Percentiles rank a stretch among this genome's conserved stretches.
These are phyloP conservation scores for Macropodus opercularis DNA, from an alignment of 2,797 vertebrate species.

Conservation along the genomic window DNA sequence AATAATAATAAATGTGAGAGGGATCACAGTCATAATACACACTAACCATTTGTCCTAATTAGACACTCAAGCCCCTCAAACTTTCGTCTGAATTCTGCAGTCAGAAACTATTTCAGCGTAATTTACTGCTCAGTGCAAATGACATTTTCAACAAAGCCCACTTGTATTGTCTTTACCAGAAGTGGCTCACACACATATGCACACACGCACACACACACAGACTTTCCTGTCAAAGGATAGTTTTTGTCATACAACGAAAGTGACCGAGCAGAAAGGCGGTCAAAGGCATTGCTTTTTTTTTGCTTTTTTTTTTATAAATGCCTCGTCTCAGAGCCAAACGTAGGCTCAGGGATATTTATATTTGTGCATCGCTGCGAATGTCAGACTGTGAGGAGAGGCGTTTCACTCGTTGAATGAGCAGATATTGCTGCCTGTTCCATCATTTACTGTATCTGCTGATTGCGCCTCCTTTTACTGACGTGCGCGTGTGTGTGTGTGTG, in stretches of 20 bases:
- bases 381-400: constrained; percentile 1
- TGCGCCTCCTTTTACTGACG: constrained; percentile 18
- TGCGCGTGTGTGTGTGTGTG: neutral
- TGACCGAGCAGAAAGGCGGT: constrained; percentile 26
- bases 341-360: neutral
- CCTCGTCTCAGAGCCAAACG: neutral
- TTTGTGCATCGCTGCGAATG: neutral
- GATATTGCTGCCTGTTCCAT: constrained; percentile 14
- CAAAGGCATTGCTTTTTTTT: constrained; percentile 27
- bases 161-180: constrained; percentile 71
- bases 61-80: constrained; percentile 48
- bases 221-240: constrained; percentile 62
- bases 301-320: constrained; percentile 7
- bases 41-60: constrained; percentile 38
- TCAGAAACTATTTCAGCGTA: constrained; percentile 16
- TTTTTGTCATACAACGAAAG: constrained; percentile 44
- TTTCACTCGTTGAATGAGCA: constrained; percentile 18
- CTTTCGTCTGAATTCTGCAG: constrained; percentile 30
- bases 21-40: constrained; percentile 42
- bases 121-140: constrained; percentile 28
- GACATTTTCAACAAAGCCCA: constrained; percentile 42
- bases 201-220: constrained; percentile 4
- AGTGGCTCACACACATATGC: constrained; percentile 63
- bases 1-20: constrained; percentile 26
- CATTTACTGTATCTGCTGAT: constrained; percentile 50